Percentiles rank a stretch among this genome's conserved stretches.
These are phyloP conservation scores for Gorsachius magnificus DNA, from an alignment of 2,797 vertebrate species.

Conservation along the genomic window DNA sequence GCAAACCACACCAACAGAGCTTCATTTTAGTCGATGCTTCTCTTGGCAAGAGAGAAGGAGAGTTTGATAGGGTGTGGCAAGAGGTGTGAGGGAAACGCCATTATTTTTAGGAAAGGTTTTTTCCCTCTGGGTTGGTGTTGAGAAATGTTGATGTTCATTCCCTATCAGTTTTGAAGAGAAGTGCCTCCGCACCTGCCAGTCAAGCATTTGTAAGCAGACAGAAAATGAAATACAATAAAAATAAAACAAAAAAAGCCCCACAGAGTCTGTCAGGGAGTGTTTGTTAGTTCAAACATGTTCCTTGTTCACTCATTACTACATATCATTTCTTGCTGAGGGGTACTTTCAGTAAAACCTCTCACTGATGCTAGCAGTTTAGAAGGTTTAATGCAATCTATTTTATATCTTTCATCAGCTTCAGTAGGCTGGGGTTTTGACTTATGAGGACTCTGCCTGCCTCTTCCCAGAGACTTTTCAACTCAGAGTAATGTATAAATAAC, in stretches of 20 bases:
- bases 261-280: not conserved
- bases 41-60: not conserved
- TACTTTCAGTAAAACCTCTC: not conserved
- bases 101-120: not conserved
- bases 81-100: not conserved
- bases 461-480: not conserved
- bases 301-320: not conserved
- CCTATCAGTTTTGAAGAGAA: conserved; percentile 4
- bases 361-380: not conserved
- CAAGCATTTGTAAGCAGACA: not conserved
- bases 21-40: not conserved
- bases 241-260: not conserved
- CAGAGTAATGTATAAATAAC: conserved; percentile 23
- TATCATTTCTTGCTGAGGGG: conserved; percentile 14
- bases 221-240: conserved; percentile 28
- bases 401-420: conserved; percentile 6
- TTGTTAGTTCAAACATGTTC: conserved; percentile 15
- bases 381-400: conserved; percentile 27
- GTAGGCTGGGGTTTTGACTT: conserved; percentile 8
- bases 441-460: not conserved
- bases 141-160: conserved; percentile 21
- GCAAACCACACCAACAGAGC: not conserved
- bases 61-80: not conserved
- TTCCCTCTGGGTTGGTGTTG: not conserved
- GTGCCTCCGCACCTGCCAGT: conserved; percentile 10